Conservation (phyloP, 2,113 vertebrate genomes). For the Microcebus murinus region DNA sequence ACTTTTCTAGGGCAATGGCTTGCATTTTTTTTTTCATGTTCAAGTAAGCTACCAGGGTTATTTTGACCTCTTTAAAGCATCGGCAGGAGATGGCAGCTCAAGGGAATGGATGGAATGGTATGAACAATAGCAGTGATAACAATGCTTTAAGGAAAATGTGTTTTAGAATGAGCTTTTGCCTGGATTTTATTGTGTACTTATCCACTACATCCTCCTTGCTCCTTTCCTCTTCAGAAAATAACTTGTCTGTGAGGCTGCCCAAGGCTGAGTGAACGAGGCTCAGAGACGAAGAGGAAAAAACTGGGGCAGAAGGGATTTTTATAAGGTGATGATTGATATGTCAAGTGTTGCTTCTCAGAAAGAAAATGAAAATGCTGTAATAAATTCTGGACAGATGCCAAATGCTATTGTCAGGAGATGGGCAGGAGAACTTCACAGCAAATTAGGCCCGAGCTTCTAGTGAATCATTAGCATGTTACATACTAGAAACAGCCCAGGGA, state of each 20-base stretch:
- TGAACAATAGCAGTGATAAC: constrained; percentile 62
- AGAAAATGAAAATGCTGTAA: neutral
- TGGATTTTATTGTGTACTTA: constrained; percentile 66
- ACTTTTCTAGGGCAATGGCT: constrained; percentile 21
- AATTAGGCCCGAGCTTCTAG: neutral
- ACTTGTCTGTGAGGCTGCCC: neutral
- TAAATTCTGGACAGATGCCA: neutral
- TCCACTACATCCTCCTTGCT: neutral
- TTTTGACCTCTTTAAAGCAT: constrained; percentile 66
- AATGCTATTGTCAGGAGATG: neutral
- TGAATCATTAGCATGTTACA: neutral
- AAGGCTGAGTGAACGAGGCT: constrained; percentile 31
- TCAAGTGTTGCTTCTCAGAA: constrained; percentile 33
- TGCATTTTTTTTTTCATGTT: neutral
- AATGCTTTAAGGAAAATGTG: constrained; percentile 60
- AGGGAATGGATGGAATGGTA: constrained; percentile 55
- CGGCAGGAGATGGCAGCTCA: constrained; percentile 41
- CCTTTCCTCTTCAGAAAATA: neutral
- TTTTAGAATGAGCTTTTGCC: constrained; percentile 66
- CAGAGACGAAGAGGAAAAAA: neutral
- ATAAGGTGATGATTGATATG: constrained; percentile 12
- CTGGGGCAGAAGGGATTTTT: neutral
- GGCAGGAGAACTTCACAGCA: neutral
- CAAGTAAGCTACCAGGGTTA: constrained; percentile 54
- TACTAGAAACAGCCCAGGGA: neutral